Conservation (phyloP, 2,113 vertebrate species). For the Cinclus mexicanus region DNA sequence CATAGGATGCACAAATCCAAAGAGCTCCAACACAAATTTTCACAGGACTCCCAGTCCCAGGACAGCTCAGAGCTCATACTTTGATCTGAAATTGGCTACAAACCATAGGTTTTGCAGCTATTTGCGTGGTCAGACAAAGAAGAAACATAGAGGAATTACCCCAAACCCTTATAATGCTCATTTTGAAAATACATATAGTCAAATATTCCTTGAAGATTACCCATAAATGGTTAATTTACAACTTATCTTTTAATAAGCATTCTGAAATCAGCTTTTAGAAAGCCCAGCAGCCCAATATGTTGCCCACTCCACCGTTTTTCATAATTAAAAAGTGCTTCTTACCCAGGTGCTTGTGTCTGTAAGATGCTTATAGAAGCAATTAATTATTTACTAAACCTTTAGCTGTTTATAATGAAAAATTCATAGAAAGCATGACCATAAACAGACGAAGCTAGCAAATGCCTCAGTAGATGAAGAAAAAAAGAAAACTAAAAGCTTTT, state of each 20-base stretch:
- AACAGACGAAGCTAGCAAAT: background rate
- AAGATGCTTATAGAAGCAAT: conserved; percentile 21
- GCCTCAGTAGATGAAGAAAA: background rate
- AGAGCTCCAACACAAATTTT: background rate
- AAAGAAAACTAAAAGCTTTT: background rate
- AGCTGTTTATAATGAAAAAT: conserved; percentile 53
- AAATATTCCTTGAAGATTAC: background rate
- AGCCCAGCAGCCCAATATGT: background rate
- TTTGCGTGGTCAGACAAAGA: background rate
- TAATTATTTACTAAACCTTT: conserved; percentile 60
- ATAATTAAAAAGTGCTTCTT: conserved; percentile 2
- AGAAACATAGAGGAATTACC: background rate
- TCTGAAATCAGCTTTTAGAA: background rate
- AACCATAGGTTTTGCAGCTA: background rate
- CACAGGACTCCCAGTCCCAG: background rate
- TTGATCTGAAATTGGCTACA: background rate
- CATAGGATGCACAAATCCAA: rapidly evolving
- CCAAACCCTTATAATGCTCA: background rate
- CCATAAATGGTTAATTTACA: background rate
- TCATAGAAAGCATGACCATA: conserved; percentile 39
- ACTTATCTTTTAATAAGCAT: background rate
- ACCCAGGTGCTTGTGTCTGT: background rate
- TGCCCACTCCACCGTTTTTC: background rate
- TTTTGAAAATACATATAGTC: background rate
- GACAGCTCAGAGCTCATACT: background rate